Evolutionary conservation across 2,888 invertebrate species (phyloP).

Genomic region (Acanthococcus lagerstroemiae): DNA sequence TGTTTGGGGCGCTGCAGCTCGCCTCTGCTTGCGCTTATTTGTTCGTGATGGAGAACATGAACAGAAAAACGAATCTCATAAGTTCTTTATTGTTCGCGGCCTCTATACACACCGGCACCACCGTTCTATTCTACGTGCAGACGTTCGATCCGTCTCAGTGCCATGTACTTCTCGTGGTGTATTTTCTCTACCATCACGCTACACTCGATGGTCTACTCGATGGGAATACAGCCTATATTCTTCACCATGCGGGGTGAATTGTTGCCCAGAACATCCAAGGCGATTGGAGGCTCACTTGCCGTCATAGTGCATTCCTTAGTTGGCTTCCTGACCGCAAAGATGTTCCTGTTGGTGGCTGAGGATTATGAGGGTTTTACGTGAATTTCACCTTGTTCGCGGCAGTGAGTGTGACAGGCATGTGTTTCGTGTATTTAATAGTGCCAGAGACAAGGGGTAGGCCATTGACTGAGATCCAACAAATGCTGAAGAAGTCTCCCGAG

Average conservation of each 20-base stretch:
- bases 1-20: neutral
- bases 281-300: neutral
- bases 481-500: no score
- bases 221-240: neutral
- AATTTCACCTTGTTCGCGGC: neutral
- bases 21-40: neutral
- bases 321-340: neutral
- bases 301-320: neutral
- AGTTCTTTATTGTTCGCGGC: neutral
- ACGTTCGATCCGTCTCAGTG: no score
- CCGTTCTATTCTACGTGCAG: neutral
- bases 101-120: neutral
- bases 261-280: neutral
- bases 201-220: neutral
- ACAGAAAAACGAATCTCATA: neutral
- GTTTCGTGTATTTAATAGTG: neutral
- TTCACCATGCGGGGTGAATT: neutral
- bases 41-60: neutral
- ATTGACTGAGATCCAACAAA: neutral
- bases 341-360: neutral
- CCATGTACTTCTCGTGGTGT: neutral
- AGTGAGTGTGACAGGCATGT: neutral
- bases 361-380: neutral
- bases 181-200: neutral
- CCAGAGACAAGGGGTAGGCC: neutral